A percentile compares a stretch with the other conserved stretches of the same genome.
These are phyloP conservation scores for Choreutis nemorana DNA, from an alignment of 2,888 invertebrate species.

Conservation along the genomic window DNA sequence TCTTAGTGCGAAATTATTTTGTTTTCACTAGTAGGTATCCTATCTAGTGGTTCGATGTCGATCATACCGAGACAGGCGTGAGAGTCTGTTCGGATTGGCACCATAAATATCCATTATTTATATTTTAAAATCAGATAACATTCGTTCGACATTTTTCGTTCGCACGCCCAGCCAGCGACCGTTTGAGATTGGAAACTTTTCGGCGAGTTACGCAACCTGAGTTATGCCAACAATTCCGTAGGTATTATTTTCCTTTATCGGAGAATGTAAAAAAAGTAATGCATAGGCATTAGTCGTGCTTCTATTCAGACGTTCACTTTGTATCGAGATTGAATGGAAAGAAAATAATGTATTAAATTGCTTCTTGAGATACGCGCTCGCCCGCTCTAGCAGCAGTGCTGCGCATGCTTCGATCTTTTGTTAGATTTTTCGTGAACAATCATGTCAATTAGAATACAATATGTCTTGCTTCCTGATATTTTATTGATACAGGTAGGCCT, in stretches of 20 bases:
- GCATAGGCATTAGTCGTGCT: slow-evolving; percentile 36
- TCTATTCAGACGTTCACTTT: slow-evolving; percentile 35
- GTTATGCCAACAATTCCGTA: slow-evolving; percentile 11
- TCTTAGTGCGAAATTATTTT: no score
- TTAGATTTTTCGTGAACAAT: slow-evolving; percentile 40
- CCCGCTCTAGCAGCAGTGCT: slow-evolving; percentile 21
- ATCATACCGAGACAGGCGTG: slow-evolving; percentile 4
- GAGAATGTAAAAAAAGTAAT: slow-evolving; percentile 35
- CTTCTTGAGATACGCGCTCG: slow-evolving; percentile 34
- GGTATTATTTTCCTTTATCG: slow-evolving; percentile 22
- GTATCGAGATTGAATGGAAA: slow-evolving; percentile 11
- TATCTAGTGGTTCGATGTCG: no score
- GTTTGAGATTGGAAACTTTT: slow-evolving; percentile 13
- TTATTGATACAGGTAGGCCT: slow-evolving; percentile 1
- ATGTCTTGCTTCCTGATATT: slow-evolving; percentile 2
- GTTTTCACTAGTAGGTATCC: no score
- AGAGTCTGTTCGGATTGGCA: neutral
- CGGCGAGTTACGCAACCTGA: slow-evolving; percentile 22
- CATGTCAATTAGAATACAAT: slow-evolving; percentile 17
- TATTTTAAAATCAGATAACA: slow-evolving; percentile 22
- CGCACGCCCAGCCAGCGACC: slow-evolving; percentile 18
- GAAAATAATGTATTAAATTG: slow-evolving; percentile 26
- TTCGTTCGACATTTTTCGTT: slow-evolving; percentile 24
- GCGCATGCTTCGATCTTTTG: no score
- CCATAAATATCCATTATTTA: slow-evolving; percentile 16